Evolutionary conservation across 1,140 invertebrate genomes (phyloP).

Genomic region (Oscheius sp.): DNA sequence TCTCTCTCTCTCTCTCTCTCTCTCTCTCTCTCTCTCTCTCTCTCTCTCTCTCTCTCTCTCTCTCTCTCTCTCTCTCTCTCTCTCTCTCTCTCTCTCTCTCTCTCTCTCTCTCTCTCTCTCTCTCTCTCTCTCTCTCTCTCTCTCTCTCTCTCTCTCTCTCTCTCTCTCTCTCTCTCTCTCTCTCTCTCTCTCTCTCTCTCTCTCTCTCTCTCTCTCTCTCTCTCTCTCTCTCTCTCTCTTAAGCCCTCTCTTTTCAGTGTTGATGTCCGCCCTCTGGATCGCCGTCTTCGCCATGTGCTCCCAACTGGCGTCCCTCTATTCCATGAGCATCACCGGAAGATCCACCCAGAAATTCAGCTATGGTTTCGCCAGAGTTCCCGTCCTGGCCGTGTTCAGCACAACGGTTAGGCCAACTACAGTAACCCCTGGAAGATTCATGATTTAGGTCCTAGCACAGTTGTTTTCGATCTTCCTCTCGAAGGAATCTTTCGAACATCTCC

Average conservation of each 20-base stretch:
- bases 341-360: slow-evolving; percentile 42
- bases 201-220: slow-evolving; percentile 21
- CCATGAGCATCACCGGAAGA: slow-evolving; percentile 43
- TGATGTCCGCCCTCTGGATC: slow-evolving; percentile 52
- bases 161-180: background rate
- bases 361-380: slow-evolving; percentile 51
- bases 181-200: background rate
- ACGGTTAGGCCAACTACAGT: too few relatives aligned
- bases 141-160: background rate
- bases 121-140: background rate
- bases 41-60: slow-evolving; percentile 26
- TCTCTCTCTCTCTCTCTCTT: background rate
- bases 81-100: slow-evolving; percentile 34
- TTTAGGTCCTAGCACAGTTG: slow-evolving; percentile 52
- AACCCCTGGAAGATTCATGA: background rate
- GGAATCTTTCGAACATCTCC: slow-evolving; percentile 54
- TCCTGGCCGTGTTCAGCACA: slow-evolving; percentile 57
- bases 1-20: background rate
- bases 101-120: background rate
- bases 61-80: slow-evolving; percentile 26
- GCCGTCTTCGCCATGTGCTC: slow-evolving; percentile 55
- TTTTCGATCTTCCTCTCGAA: slow-evolving; percentile 59
- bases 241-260: slow-evolving; percentile 44
- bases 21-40: background rate
- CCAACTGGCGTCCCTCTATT: slow-evolving; percentile 50